These are phyloP conservation scores for Callyntrura sp. DNA, from an alignment of 2,888 invertebrate species.

Conservation along the genomic window DNA sequence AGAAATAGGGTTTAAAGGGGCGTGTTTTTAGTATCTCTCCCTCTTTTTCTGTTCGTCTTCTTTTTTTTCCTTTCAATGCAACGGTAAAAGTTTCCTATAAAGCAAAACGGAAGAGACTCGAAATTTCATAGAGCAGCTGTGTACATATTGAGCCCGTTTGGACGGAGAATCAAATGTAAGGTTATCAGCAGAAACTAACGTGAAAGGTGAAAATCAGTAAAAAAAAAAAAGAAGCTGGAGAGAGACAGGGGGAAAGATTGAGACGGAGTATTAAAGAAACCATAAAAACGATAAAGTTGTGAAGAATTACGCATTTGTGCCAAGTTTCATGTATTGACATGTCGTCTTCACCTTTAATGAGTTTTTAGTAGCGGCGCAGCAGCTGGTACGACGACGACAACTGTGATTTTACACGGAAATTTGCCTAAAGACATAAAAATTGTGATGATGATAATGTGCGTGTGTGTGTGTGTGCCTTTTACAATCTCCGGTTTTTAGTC, in stretches of 20 bases:
- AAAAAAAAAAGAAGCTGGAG: neutral
- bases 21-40: neutral
- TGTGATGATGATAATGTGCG: neutral
- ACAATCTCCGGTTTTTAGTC: too few species aligned
- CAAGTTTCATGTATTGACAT: slow-evolving; percentile 67
- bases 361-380: slow-evolving; percentile 7
- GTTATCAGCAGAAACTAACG: neutral
- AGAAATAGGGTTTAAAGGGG: slow-evolving; percentile 5
- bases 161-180: neutral
- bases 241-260: neutral
- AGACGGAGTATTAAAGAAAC: slow-evolving; percentile 30
- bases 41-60: neutral
- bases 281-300: slow-evolving; percentile 66
- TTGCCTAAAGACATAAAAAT: neutral
- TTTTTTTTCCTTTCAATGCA: neutral
- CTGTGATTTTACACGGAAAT: neutral
- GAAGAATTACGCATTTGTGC: slow-evolving; percentile 48
- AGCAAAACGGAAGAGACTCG: neutral
- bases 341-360: slow-evolving; percentile 63
- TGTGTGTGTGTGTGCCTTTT: neutral
- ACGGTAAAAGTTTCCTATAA: neutral
- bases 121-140: neutral
- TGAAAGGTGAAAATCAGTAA: neutral
- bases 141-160: neutral
- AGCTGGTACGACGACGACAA: neutral